Conservation (phyloP, 1,140 invertebrate genomes). For the Pristionchus pacificus region DNA sequence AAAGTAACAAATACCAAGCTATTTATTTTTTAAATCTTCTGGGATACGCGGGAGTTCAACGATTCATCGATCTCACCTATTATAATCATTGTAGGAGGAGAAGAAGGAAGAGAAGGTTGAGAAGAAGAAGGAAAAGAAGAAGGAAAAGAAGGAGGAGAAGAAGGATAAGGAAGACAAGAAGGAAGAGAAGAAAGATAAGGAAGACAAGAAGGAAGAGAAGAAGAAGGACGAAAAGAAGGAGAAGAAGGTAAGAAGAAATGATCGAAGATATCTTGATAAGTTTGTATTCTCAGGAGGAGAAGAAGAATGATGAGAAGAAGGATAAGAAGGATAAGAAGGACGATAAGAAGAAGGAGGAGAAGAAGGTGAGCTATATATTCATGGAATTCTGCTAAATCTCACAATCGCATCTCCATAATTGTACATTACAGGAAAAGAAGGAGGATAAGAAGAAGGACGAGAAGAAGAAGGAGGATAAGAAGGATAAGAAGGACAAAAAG, state of each 20-base stretch:
- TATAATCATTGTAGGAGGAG: constrained; percentile 12
- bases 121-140: constrained; percentile 30
- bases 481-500: constrained; percentile 31
- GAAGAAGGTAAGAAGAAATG: constrained; percentile 31
- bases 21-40: too few relatives aligned
- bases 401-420: constrained; percentile 4
- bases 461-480: constrained; percentile 35
- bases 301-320: constrained; percentile 29
- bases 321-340: constrained; percentile 26
- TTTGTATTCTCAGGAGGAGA: constrained; percentile 11
- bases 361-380: background rate
- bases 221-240: constrained; percentile 2
- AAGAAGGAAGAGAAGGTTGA: constrained; percentile 28
- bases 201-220: constrained; percentile 9
- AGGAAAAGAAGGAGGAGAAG: constrained; percentile 28
- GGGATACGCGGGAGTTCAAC: too few relatives aligned
- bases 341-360: constrained; percentile 2
- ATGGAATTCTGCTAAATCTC: background rate
- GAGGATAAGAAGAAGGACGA: constrained; percentile 24
- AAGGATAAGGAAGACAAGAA: constrained; percentile 26
- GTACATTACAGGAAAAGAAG: constrained; percentile 19
- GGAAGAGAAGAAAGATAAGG: constrained; percentile 24
- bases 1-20: too few relatives aligned
- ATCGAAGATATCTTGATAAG: constrained; percentile 12
- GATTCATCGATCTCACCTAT: too few relatives aligned